These are phyloP conservation scores for Scolanthus callimorphus DNA, from an alignment of 92 coral and sea anemone species.

Conservation along the genomic window DNA sequence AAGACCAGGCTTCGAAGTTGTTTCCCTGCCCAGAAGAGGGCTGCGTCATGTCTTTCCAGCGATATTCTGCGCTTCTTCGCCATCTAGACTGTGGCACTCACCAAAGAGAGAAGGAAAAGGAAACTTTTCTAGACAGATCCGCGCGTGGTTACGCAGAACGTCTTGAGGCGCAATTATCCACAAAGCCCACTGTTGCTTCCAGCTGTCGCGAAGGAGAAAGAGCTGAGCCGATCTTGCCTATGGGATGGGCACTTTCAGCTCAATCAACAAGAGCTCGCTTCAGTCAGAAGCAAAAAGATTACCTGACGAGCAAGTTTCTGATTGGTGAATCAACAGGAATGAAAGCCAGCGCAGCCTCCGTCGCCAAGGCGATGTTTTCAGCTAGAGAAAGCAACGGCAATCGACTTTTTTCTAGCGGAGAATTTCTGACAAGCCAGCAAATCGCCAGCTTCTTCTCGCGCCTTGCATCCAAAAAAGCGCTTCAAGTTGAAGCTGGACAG, in stretches of 20 bases:
- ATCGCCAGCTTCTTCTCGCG: constrained; percentile 42
- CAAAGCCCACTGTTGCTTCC: constrained; percentile 7
- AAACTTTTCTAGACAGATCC: constrained; percentile 37
- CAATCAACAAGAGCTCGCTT: constrained; percentile 24
- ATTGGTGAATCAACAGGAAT: constrained; percentile 54
- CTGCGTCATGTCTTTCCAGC: constrained; percentile 7
- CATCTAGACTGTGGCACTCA: constrained; percentile 28
- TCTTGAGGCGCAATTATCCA: constrained; percentile 16
- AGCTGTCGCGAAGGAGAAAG: no score
- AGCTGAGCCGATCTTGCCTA: constrained; percentile 25
- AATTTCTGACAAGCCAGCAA: constrained; percentile 43
- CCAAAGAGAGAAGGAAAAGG: constrained; percentile 10
- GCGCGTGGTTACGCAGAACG: constrained; percentile 25
- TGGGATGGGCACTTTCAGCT: constrained; percentile 67
- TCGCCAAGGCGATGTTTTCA: constrained; percentile 42
- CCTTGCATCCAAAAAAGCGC: constrained; percentile 36
- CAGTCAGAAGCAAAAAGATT: constrained; percentile 44
- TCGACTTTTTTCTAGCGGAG: constrained; percentile 37
- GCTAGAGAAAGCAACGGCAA: constrained; percentile 42
- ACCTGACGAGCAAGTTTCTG: constrained; percentile 34
- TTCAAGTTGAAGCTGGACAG: constrained; percentile 6
- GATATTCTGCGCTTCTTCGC: constrained; percentile 5
- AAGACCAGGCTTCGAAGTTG: no score
- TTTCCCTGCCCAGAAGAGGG: constrained; percentile 33
- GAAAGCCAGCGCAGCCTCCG: constrained; percentile 43